Percentiles rank a stretch among this genome's conserved stretches.
phyloP scores from a whole-genome alignment of 1,140 invertebrate species.

The Cepaea nemoralis region DNA sequence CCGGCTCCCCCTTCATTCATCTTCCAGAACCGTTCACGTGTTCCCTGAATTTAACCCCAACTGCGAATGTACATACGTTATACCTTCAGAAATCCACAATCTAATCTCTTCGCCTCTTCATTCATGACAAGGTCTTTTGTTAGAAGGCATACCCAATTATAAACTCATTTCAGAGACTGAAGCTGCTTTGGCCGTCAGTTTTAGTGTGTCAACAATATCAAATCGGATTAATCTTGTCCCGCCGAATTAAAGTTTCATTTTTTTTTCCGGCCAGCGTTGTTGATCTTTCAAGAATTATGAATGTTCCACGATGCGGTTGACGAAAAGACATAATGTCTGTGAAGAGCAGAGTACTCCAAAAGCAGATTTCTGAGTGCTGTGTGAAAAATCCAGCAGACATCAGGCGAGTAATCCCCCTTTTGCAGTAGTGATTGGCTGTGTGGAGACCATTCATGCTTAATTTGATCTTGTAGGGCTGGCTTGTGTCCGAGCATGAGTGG shows the following conservation, averaged over 20 bases:
- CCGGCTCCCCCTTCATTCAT: too few relatives aligned
- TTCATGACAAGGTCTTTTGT: not conserved
- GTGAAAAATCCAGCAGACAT: constrained; percentile 1
- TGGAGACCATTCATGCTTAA: not conserved
- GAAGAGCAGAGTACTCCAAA: not conserved
- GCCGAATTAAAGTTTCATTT: constrained; percentile 4
- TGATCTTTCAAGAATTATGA: constrained; percentile 1
- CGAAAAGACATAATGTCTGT: not conserved
- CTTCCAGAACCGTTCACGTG: not conserved
- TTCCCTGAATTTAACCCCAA: not conserved
- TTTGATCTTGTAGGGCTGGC: not conserved
- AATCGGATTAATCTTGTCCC: constrained; percentile 18
- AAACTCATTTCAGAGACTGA: not conserved
- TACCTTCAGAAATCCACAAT: not conserved
- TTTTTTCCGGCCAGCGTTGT: not conserved
- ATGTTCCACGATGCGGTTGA: not conserved
- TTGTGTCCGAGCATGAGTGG: not conserved
- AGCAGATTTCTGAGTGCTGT: not conserved
- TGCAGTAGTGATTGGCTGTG: not conserved
- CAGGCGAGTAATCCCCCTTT: constrained; percentile 3
- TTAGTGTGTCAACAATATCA: not conserved
- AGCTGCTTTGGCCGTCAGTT: not conserved
- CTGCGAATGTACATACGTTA: not conserved
- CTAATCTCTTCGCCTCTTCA: constrained; percentile 2
- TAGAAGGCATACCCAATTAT: not conserved